Conservation (phyloP, 2,797 vertebrate genomes). For the Spondyliosoma cantharus region DNA sequence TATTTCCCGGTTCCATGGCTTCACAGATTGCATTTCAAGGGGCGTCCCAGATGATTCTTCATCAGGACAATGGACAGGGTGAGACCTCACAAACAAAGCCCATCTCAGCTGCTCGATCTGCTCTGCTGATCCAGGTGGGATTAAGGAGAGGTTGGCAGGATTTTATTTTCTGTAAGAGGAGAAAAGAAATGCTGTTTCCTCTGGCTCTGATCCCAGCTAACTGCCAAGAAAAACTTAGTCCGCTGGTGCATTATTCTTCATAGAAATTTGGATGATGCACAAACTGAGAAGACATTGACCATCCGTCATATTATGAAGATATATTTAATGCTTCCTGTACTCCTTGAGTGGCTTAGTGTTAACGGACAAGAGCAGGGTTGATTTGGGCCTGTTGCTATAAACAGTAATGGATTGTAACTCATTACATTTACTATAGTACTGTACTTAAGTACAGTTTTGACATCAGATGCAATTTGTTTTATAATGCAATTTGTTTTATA, state of each 20-base stretch:
- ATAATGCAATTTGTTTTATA: too few relatives aligned
- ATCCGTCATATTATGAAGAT: neutral
- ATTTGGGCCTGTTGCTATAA: neutral
- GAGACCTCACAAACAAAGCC: slow-evolving; percentile 55
- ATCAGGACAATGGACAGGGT: slow-evolving; percentile 47
- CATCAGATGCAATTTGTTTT: too few relatives aligned
- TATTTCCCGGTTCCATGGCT: slow-evolving; percentile 12
- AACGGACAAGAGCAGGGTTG: neutral
- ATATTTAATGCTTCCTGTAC: neutral
- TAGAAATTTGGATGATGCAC: slow-evolving; percentile 30
- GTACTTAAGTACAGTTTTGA: too few relatives aligned
- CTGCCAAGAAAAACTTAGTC: slow-evolving; percentile 42
- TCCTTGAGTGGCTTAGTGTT: neutral
- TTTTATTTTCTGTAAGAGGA: slow-evolving; percentile 47
- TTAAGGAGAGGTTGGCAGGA: slow-evolving; percentile 41
- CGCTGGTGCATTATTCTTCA: slow-evolving; percentile 1
- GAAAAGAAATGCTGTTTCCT: slow-evolving; percentile 32
- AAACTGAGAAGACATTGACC: slow-evolving; percentile 17
- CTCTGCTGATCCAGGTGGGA: slow-evolving; percentile 44
- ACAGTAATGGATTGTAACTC: too few relatives aligned
- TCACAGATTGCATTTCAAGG: slow-evolving; percentile 32
- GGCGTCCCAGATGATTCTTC: slow-evolving; percentile 30
- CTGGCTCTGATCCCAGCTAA: slow-evolving; percentile 39
- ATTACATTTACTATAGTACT: too few relatives aligned
- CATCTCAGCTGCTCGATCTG: slow-evolving; percentile 39